Conservation (phyloP, 2,797 vertebrate genomes). For the Diglossa cyanea region DNA sequence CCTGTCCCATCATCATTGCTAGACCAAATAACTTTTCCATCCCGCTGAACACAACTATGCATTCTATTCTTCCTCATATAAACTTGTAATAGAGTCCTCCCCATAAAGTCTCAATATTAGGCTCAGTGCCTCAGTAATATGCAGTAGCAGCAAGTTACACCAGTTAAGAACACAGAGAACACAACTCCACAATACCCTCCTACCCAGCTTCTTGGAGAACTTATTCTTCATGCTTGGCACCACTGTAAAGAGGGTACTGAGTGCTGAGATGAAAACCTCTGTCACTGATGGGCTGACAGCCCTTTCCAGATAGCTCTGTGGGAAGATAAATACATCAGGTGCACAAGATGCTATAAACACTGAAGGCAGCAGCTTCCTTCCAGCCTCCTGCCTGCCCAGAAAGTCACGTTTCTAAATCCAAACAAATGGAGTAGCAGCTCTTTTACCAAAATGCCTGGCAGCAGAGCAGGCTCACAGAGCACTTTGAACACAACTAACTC, state of each 20-base stretch:
- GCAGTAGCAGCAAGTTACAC: not conserved
- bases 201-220: slow-evolving; percentile 91
- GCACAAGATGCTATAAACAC: not conserved
- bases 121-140: not conserved
- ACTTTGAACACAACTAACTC: not conserved
- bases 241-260: slow-evolving; percentile 83
- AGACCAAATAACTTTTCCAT: slow-evolving; percentile 17
- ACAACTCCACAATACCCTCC: not conserved
- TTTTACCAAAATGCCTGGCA: slow-evolving; percentile 2
- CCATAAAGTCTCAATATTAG: not conserved
- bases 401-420: not conserved
- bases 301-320: slow-evolving; percentile 81
- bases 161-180: not conserved
- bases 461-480: not conserved
- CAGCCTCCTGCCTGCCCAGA: not conserved
- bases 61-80: not conserved
- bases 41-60: not conserved
- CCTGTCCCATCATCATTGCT: not conserved
- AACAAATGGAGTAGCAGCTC: not conserved
- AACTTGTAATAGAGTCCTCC: not conserved
- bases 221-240: slow-evolving; percentile 81
- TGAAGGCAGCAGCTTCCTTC: not conserved
- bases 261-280: slow-evolving; percentile 85
- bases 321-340: not conserved
- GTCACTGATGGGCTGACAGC: slow-evolving; percentile 75